These are phyloP conservation scores for Sylvia atricapilla DNA, from an alignment of 2,113 vertebrate species.

Conservation along the genomic window DNA sequence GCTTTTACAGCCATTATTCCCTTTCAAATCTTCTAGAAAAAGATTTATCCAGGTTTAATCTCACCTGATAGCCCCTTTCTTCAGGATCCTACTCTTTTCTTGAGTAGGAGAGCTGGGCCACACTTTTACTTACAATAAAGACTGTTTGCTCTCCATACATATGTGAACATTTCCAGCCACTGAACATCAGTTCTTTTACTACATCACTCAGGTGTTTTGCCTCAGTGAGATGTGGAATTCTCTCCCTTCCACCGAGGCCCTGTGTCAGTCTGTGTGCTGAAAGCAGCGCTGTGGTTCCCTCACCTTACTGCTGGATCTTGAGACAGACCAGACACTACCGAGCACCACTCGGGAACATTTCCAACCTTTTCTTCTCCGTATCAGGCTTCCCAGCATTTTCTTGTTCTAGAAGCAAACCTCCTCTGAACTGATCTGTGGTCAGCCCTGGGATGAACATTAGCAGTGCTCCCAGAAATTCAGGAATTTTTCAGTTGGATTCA, in stretches of 20 bases:
- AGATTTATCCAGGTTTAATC: neutral
- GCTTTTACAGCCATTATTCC: neutral
- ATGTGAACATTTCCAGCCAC: neutral
- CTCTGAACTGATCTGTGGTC: neutral
- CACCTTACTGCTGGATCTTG: neutral
- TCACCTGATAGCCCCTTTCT: neutral
- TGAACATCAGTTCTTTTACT: neutral
- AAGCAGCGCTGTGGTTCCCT: neutral
- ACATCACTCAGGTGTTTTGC: neutral
- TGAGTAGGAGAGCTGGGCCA: neutral
- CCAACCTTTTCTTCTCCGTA: neutral
- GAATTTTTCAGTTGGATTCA: rapidly evolving
- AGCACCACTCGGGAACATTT: neutral
- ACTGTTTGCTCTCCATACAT: neutral
- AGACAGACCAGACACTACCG: rapidly evolving
- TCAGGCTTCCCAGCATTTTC: neutral
- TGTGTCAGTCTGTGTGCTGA: neutral
- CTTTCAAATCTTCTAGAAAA: neutral
- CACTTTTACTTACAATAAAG: neutral
- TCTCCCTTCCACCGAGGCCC: neutral
- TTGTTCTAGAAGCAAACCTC: neutral
- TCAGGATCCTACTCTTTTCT: neutral
- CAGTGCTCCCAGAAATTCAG: neutral
- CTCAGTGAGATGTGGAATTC: neutral
- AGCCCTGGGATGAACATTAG: neutral